Evolutionary conservation across 2,888 invertebrate species (phyloP).

Genomic region (Baronia brevicornis): DNA sequence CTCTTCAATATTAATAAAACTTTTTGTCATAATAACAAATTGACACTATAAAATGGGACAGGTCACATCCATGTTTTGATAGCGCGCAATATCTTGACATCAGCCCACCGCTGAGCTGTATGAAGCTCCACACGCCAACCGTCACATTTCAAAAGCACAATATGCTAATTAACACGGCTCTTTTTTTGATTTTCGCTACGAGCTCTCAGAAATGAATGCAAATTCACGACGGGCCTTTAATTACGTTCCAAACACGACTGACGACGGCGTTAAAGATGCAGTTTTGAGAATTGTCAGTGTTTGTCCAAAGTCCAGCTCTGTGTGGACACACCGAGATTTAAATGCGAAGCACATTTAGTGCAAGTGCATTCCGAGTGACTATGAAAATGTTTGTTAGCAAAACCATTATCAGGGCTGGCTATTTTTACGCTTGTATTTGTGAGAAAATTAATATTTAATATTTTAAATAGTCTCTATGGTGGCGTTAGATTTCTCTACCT

Average conservation of each 20-base stretch:
- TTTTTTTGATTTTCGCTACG: slow-evolving; percentile 64
- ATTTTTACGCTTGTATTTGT: too few relatives aligned
- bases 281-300: slow-evolving; percentile 62
- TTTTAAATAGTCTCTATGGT: too few relatives aligned
- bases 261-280: slow-evolving; percentile 64
- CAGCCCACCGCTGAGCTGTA: slow-evolving; percentile 66
- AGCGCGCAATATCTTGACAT: slow-evolving; percentile 46
- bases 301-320: slow-evolving; percentile 27
- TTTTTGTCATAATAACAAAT: too few relatives aligned
- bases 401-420: slow-evolving; percentile 22
- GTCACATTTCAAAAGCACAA: slow-evolving; percentile 74
- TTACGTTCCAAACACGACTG: slow-evolving; percentile 68
- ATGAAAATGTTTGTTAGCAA: slow-evolving; percentile 50
- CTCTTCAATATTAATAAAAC: too few relatives aligned
- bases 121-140: slow-evolving; percentile 61
- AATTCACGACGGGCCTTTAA: slow-evolving; percentile 65
- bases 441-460: too few relatives aligned
- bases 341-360: slow-evolving; percentile 58
- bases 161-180: slow-evolving; percentile 70
- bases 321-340: slow-evolving; percentile 44
- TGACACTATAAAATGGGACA: not conserved
- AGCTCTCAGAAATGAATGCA: slow-evolving; percentile 71
- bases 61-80: slow-evolving; percentile 42
- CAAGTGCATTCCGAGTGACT: slow-evolving; percentile 41
- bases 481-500: too few relatives aligned